Evolutionary conservation across 1,140 invertebrate genomes (phyloP).

Genomic region (Aplysia californica): DNA sequence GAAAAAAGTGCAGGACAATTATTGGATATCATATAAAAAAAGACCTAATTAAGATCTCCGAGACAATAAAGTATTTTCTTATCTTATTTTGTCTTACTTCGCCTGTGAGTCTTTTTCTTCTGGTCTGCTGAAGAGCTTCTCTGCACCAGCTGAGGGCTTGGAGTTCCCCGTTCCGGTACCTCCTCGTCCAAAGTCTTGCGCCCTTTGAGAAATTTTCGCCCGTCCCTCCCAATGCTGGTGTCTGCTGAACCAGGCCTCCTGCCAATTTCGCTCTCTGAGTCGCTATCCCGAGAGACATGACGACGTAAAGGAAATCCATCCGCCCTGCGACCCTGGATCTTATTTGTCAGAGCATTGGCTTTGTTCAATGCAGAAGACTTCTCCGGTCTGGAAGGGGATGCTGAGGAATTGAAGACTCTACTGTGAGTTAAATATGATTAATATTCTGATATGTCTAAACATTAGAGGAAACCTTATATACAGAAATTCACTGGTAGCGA

Average conservation of each 20-base stretch:
- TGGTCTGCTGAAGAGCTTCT: not conserved
- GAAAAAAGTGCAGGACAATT: too few species aligned
- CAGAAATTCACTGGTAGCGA: too few species aligned
- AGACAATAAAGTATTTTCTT: too few species aligned
- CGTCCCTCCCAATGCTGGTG: slow-evolving; percentile 43
- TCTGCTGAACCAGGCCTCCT: slow-evolving; percentile 36
- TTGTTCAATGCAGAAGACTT: slow-evolving; percentile 42
- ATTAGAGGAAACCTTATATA: too few species aligned
- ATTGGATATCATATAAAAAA: too few species aligned
- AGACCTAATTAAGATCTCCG: too few species aligned
- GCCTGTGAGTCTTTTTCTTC: slow-evolving; percentile 11
- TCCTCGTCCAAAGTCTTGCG: not conserved
- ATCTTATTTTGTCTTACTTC: too few species aligned
- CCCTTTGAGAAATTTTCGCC: slow-evolving; percentile 52
- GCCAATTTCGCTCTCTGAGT: slow-evolving; percentile 35
- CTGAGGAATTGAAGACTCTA: too few species aligned
- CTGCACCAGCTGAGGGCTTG: slow-evolving; percentile 3
- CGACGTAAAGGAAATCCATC: slow-evolving; percentile 8
- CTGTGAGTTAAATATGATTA: too few species aligned
- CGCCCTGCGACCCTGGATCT: slow-evolving; percentile 33
- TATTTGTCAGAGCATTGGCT: slow-evolving; percentile 38
- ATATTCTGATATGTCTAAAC: too few species aligned
- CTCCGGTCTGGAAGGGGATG: slow-evolving; percentile 6
- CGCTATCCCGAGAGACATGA: slow-evolving; percentile 36
- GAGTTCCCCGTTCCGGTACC: not conserved